A percentile compares a stretch with the other conserved stretches of the same genome.
Conservation (phyloP, 2,888 invertebrate species). For the Cheilosia urbana region DNA sequence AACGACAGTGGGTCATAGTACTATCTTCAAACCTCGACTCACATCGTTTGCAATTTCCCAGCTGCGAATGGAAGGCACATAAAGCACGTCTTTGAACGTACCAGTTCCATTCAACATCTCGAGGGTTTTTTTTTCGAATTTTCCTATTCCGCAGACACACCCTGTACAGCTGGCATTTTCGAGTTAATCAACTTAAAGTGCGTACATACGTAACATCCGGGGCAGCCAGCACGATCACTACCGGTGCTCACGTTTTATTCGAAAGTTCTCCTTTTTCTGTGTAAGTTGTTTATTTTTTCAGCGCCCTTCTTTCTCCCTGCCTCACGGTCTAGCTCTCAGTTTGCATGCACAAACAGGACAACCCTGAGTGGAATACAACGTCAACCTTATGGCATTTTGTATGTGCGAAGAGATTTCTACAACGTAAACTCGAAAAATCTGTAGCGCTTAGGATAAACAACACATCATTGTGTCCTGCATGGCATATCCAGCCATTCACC, state of each 20-base stretch:
- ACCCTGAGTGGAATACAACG: constrained; percentile 32
- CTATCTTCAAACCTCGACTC: too few species aligned
- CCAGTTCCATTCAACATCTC: too few species aligned
- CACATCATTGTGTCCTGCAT: constrained; percentile 72
- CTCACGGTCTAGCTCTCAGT: neutral
- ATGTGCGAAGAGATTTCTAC: constrained; percentile 64
- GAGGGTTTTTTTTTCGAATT: too few species aligned
- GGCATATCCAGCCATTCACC: constrained; percentile 54
- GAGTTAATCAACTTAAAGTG: constrained; percentile 24
- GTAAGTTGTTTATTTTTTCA: constrained; percentile 29
- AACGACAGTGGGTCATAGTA: too few species aligned
- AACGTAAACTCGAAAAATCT: constrained; percentile 72
- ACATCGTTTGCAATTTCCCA: too few species aligned
- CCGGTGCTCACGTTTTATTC: constrained; percentile 58
- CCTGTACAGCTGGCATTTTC: constrained; percentile 15
- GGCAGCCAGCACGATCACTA: constrained; percentile 51
- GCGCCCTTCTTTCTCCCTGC: constrained; percentile 33
- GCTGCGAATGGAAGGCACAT: too few species aligned
- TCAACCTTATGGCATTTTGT: constrained; percentile 69
- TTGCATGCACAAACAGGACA: constrained; percentile 29
- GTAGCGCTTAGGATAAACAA: constrained; percentile 75
- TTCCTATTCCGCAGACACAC: constrained; percentile 4
- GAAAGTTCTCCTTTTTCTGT: constrained; percentile 16
- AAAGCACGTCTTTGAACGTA: too few species aligned
- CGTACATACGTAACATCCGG: constrained; percentile 37